Base-by-base conservation (phyloP, 2,888 invertebrate genomes). In the Mythimna pallens region DNA sequence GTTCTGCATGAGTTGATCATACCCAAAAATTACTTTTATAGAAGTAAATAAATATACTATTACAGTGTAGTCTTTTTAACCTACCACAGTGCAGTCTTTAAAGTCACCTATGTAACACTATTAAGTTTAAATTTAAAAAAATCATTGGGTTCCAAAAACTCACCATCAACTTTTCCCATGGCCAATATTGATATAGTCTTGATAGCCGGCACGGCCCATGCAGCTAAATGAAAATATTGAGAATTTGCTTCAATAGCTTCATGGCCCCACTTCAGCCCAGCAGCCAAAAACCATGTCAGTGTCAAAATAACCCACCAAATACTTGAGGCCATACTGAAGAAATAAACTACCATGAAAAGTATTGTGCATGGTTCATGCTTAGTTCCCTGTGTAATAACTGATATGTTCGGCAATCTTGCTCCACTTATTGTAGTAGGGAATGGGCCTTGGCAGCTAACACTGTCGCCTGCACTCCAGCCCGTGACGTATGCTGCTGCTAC, bases 251-350 rank as follows among this genome's bases (percentile, higher is more conserved):
- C 99, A 90, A 99, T 99, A 54, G 99, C 99, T 96, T 99, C 99
- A 94, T 99, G 99, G 61, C 99, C 99, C 99, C 99, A 99, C 95
- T 99, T 99, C 74, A 99, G 97, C 50, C 99, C 99, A 77, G 99
- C 99, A 58, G 99, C 99, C 89, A 99, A 96, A 95, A 99, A 99
- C 99, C 99, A 99, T 70, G 99, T 99, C 81, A 99, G 97, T 25
- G 99, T 99, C 89, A 99, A 96, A 87, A 99, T 98, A 68, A 99
- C 99, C 99, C 99, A 99, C 99, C 99, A 99, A 89, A 99, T 98
- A 91, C 98, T 99, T 62, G 99, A 99, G 40, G 99, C 99, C 99
- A 99, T 99, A 91, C 98, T 98, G 93, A 99, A 99, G 96, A 99
- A 99, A 95, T 99, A 99, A 62, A 99, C 97, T 89, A 99, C 97